Percentiles rank a stretch among this genome's conserved stretches.
phyloP scores from a whole-genome alignment of 1,140 invertebrate genomes.

The Portunus trituberculatus region DNA sequence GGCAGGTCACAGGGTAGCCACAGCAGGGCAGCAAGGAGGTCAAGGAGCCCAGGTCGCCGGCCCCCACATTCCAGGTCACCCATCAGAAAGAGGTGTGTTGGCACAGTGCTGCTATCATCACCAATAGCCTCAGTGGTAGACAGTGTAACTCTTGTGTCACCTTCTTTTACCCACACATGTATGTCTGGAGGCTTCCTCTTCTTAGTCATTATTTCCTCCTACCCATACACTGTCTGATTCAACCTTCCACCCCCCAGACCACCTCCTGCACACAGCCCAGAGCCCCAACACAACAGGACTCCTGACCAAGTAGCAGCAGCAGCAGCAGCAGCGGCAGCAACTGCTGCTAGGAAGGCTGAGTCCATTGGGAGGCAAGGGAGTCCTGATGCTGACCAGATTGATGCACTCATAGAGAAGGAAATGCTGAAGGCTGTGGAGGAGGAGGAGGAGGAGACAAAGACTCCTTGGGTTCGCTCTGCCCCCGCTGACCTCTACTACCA shows the following conservation, averaged over 20 bases:
- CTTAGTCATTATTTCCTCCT: neutral
- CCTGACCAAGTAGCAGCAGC: neutral
- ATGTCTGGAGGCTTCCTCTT: too few species aligned
- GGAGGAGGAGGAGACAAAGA: constrained; percentile 54
- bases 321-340: neutral
- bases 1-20: neutral
- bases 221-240: neutral
- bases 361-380: neutral
- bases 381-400: neutral
- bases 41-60: neutral
- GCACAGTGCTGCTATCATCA: neutral
- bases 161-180: neutral
- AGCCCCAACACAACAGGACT: neutral
- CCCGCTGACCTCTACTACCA: constrained; percentile 77
- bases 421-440: constrained; percentile 25
- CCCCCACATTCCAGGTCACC: neutral
- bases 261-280: neutral
- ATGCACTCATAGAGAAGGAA: constrained; percentile 27
- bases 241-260: neutral
- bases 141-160: neutral
- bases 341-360: neutral
- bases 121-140: neutral
- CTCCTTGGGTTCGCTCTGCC: constrained; percentile 72
- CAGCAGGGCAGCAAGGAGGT: neutral
- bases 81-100: neutral